Evolutionary conservation across 1,140 invertebrate genomes (phyloP).

Genomic region (Hylaeus anthracinus): DNA sequence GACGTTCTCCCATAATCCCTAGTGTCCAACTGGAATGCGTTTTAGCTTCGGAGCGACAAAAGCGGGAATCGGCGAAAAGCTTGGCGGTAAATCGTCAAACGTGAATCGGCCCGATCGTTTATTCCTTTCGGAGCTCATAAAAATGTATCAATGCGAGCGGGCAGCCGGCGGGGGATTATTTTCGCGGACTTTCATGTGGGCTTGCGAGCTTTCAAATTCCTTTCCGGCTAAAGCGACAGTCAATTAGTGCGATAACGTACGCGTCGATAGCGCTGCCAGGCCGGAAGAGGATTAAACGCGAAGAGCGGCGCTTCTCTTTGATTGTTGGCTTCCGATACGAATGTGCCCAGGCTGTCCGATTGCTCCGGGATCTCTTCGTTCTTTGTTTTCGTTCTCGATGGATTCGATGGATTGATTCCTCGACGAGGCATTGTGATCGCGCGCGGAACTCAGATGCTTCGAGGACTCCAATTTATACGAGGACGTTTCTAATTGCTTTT

Average conservation of each 20-base stretch:
- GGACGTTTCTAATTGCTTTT: conserved; percentile 32
- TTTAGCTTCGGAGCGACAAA: too few species aligned
- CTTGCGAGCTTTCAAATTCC: conserved; percentile 47
- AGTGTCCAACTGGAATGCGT: too few species aligned
- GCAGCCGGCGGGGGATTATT: conserved; percentile 25
- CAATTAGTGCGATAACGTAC: conserved; percentile 49
- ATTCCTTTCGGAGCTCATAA: conserved; percentile 13
- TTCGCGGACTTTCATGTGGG: conserved; percentile 33
- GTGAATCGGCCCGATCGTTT: neutral
- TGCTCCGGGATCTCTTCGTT: neutral
- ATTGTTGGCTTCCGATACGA: conserved; percentile 29
- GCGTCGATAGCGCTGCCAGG: neutral
- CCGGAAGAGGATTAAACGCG: conserved; percentile 42
- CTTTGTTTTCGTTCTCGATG: neutral
- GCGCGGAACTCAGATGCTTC: too few species aligned
- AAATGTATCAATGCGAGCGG: conserved; percentile 16
- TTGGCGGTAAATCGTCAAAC: neutral
- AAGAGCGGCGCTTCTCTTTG: conserved; percentile 4
- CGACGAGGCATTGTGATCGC: neutral
- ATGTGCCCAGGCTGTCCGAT: conserved; percentile 2
- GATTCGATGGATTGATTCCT: conserved; percentile 12
- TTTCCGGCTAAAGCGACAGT: conserved; percentile 48
- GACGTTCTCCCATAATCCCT: too few species aligned
- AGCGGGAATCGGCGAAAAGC: neutral
- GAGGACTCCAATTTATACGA: too few species aligned